These are phyloP conservation scores for Melieria crassipennis DNA, from an alignment of 2,888 invertebrate species.

Conservation along the genomic window DNA sequence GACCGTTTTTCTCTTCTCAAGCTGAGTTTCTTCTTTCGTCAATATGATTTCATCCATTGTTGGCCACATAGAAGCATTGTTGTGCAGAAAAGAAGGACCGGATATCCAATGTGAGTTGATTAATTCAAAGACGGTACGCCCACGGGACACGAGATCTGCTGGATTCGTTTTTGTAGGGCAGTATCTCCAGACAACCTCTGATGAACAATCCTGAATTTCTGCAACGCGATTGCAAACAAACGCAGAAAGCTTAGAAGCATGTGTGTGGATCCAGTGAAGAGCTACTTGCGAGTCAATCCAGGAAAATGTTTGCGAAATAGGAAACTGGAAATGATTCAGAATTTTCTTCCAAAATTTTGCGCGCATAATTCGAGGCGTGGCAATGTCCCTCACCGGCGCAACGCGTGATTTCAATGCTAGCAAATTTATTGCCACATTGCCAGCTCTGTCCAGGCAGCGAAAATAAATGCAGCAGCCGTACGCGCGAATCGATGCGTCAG, in stretches of 20 bases:
- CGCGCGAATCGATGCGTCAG: background rate
- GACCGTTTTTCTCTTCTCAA: too few species aligned
- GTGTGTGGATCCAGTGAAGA: constrained; percentile 32
- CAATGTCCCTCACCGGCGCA: constrained; percentile 27
- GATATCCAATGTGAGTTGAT: too few species aligned
- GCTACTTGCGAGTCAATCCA: constrained; percentile 22
- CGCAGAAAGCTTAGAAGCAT: background rate
- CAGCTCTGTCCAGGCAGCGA: background rate
- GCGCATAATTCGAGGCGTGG: constrained; percentile 28
- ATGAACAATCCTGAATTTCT: too few species aligned
- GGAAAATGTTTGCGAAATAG: constrained; percentile 19
- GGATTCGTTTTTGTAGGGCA: too few species aligned
- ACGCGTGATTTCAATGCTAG: constrained; percentile 16
- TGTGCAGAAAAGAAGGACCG: too few species aligned
- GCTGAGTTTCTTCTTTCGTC: too few species aligned
- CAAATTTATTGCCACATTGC: background rate
- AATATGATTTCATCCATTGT: too few species aligned
- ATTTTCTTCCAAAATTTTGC: constrained; percentile 31
- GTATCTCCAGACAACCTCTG: too few species aligned
- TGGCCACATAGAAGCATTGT: too few species aligned
- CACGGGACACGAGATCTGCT: too few species aligned
- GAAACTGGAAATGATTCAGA: constrained; percentile 25
- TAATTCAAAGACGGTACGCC: too few species aligned
- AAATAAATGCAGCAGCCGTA: constrained; percentile 8
- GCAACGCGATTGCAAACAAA: too few species aligned